phyloP scores from a whole-genome alignment of 2,888 invertebrate genomes.

The Campoletis raptor region DNA sequence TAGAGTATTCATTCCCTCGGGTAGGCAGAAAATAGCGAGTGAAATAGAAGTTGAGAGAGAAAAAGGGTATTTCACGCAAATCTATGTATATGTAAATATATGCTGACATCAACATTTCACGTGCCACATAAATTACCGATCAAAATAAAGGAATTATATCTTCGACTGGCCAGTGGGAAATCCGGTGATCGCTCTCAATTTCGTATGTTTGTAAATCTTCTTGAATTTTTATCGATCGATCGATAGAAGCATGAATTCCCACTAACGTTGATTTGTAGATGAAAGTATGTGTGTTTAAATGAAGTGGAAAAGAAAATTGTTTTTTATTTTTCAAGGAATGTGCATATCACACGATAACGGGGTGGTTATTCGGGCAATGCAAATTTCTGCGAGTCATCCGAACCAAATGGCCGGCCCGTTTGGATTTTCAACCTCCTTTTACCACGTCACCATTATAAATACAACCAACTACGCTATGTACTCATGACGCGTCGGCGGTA shows the following conservation, averaged over 20 bases:
- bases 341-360: neutral
- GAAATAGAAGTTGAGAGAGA: constrained; percentile 17
- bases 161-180: constrained; percentile 9
- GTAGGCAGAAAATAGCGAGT: constrained; percentile 36
- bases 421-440: constrained; percentile 7
- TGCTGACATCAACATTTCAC: constrained; percentile 17
- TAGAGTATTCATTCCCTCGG: constrained; percentile 38
- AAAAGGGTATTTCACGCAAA: constrained; percentile 17
- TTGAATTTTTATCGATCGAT: constrained; percentile 33
- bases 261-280: neutral
- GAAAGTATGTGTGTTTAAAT: neutral
- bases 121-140: constrained; percentile 29
- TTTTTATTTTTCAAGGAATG: neutral
- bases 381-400: neutral
- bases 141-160: constrained; percentile 22
- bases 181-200: constrained; percentile 15
- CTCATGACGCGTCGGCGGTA: constrained; percentile 43
- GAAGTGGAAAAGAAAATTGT: neutral
- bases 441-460: constrained; percentile 43
- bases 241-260: neutral
- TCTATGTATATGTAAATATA: constrained; percentile 14
- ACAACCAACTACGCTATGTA: constrained; percentile 57
- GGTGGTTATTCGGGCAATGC: neutral
- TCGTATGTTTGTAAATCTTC: constrained; percentile 46
- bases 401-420: constrained; percentile 10